Evolutionary conservation across 2,113 vertebrate species (phyloP).

Genomic region (Spheniscus mendiculus): DNA sequence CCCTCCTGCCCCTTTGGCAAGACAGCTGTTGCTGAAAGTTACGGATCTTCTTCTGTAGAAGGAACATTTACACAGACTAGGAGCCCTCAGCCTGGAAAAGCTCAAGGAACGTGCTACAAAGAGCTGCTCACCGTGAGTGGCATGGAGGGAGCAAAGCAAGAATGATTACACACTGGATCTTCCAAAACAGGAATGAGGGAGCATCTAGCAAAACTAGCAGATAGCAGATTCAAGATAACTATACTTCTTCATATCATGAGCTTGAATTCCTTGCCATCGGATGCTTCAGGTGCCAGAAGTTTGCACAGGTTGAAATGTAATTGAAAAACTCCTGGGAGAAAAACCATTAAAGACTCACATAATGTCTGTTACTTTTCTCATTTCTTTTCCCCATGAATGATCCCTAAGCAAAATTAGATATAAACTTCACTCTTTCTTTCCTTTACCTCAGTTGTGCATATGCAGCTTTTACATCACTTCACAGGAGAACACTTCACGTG

Average conservation of each 20-base stretch:
- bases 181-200: neutral
- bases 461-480: neutral
- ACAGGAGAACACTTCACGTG: neutral
- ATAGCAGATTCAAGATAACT: neutral
- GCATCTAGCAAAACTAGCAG: neutral
- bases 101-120: neutral
- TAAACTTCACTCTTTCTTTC: neutral
- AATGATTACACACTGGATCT: neutral
- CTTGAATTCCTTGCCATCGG: neutral
- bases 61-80: neutral
- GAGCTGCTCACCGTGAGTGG: neutral
- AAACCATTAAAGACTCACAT: neutral
- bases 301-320: neutral
- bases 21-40: neutral
- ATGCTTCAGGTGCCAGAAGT: neutral
- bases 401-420: neutral
- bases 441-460: neutral
- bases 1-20: neutral
- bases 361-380: neutral
- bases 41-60: neutral
- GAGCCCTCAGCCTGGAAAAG: neutral
- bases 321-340: neutral
- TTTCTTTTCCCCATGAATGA: neutral
- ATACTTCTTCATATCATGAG: neutral
- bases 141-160: neutral